phyloP scores from a whole-genome alignment of 1,140 invertebrate species.

The Thaumetopoea pityocampa region DNA sequence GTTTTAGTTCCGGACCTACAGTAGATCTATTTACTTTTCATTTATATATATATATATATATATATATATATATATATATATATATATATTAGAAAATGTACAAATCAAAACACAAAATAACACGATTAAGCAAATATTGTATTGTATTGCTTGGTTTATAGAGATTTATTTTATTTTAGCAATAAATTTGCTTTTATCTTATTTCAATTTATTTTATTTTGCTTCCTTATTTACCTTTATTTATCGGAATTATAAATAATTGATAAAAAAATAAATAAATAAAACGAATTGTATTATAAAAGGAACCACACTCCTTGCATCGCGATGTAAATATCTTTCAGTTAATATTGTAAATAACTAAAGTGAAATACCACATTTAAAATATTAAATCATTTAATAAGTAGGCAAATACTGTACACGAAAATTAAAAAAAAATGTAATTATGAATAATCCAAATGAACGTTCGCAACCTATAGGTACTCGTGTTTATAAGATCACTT shows the following conservation, averaged over 20 bases:
- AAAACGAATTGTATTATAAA: conserved; percentile 62
- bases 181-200: conserved; percentile 76
- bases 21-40: conserved; percentile 15
- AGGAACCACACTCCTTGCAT: conserved; percentile 77
- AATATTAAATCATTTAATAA: conserved; percentile 29
- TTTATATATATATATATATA: conserved; percentile 16
- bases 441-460: conserved; percentile 43
- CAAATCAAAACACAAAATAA: conserved; percentile 27
- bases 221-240: conserved; percentile 51
- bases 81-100: conserved; percentile 22
- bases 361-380: conserved; percentile 39
- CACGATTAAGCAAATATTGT: conserved; percentile 58
- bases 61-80: conserved; percentile 17
- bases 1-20: conserved; percentile 14
- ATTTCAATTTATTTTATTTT: conserved; percentile 67
- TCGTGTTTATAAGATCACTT: no score
- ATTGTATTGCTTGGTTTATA: conserved; percentile 66
- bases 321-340: conserved; percentile 50
- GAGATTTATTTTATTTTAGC: conserved; percentile 74
- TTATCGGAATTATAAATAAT: conserved; percentile 36
- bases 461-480: no score
- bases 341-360: conserved; percentile 50
- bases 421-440: conserved; percentile 39
- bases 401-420: conserved; percentile 46
- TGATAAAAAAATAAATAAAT: conserved; percentile 26